Evolutionary conservation across 1,140 invertebrate genomes (phyloP), one percentile per base, ranked within the genome.

Genomic region (Tetragonula clypearis): DNA sequence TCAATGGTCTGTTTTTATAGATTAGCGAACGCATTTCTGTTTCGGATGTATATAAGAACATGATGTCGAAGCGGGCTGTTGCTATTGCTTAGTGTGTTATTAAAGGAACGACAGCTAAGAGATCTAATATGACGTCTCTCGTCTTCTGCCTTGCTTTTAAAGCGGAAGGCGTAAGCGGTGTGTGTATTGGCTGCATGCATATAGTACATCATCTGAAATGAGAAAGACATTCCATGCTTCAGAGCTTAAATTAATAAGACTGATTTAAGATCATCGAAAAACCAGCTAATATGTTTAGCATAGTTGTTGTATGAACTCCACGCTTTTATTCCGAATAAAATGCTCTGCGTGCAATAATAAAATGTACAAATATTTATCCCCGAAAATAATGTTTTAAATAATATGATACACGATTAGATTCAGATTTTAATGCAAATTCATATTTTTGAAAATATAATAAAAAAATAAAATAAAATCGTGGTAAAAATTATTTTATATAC

Each of bases 221-320:
- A 68, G 30, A 12, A 11, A 68, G 66, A 68, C 19, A 19, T 68
- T 35, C 8, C 66, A 68, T 35, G 66, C 66, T 35, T 26, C 21
- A 8, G 9, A 68, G 26, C 66, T 68, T 68, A 68, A 68, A 17
- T 68, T 35, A 68, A 68, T 68, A 21, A 68, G 66, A 68, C 66
- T 68, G 66, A 68, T 68, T 68, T 68, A 68, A 68, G 17, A 17
- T 68, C 66, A 68, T 68, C 21, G 30, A 68, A 68, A 68, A 68
- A 21, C 66, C 21, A 5, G 15, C 17, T 68, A 30, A 30, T 35
- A 11, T 17, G 30, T 35, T 68, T 30, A 68, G 2, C 30, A 26
- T 19, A 9, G 30, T 30, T 68, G 17, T 68, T 9, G 8, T 26
- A 17, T 0, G 30, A 35, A 35, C 14, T 15, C 26, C 62, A n/a